phyloP scores from a whole-genome alignment of 2,797 vertebrate species.

The Sarcoramphus papa region DNA sequence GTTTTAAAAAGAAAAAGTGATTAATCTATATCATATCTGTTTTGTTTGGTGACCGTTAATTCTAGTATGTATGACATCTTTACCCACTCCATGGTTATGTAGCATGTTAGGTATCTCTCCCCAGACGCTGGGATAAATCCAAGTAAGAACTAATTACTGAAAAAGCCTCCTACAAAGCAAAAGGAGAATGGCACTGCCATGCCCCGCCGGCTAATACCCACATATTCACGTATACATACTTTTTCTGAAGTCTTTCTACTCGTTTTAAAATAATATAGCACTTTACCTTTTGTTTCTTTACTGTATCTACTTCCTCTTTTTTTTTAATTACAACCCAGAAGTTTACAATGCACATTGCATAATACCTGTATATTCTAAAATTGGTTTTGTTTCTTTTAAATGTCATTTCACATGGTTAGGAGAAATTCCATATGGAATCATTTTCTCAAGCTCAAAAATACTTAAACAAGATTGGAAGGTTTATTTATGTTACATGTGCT shows the following conservation, averaged over 20 bases:
- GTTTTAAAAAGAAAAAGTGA: neutral
- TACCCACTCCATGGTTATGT: too few relatives aligned
- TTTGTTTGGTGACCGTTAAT: neutral
- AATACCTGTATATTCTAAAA: neutral
- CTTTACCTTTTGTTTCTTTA: neutral
- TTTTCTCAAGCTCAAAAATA: neutral
- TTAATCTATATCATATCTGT: neutral
- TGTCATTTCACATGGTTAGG: neutral
- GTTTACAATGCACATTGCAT: neutral
- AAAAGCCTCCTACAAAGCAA: neutral
- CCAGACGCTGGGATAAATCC: neutral
- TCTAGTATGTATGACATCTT: neutral
- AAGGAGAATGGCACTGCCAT: neutral
- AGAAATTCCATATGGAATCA: neutral
- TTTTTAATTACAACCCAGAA: neutral
- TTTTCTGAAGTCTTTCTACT: neutral
- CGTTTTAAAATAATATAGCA: neutral
- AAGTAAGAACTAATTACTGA: neutral
- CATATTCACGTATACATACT: neutral
- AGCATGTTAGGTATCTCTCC: neutral
- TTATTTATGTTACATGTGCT: neutral
- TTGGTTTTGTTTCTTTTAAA: neutral
- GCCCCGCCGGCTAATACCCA: accelerated
- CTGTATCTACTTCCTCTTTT: neutral
- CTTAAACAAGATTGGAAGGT: neutral